Percentiles rank a stretch among this genome's conserved stretches.
Conservation (phyloP, 2,888 invertebrate species). For the Caenorhabditis drosophilae region DNA sequence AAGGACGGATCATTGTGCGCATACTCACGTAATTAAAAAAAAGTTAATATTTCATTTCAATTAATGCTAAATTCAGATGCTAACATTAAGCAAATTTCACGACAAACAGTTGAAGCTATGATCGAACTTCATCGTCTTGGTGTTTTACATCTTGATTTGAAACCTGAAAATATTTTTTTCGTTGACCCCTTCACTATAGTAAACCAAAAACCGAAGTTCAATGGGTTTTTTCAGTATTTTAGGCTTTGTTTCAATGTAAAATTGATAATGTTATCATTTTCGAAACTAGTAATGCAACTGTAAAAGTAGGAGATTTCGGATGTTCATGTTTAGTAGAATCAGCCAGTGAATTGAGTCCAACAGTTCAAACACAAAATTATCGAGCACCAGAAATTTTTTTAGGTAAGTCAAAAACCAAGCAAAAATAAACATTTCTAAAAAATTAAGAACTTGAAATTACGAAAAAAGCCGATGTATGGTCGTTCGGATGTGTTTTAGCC, state of each 20-base stretch:
- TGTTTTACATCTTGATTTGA: constrained; percentile 16
- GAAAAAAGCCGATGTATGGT: constrained; percentile 23
- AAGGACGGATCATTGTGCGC: not conserved
- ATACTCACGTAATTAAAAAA: not conserved
- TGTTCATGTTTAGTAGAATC: constrained; percentile 2
- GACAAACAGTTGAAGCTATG: constrained; percentile 4
- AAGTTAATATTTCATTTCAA: not conserved
- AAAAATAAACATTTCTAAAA: not conserved
- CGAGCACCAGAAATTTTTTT: constrained; percentile 19
- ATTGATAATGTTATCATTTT: not conserved
- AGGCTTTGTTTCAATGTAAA: not conserved
- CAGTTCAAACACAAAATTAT: constrained; percentile 24
- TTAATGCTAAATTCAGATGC: not conserved
- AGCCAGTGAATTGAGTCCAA: not conserved
- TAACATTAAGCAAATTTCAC: constrained; percentile 2
- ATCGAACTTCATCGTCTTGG: not conserved
- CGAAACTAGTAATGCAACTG: not conserved
- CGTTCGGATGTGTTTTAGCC: constrained; percentile 10
- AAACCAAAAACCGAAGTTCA: not conserved
- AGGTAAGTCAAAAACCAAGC: constrained; percentile 8
- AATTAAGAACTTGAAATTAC: not conserved
- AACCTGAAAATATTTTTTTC: constrained; percentile 23
- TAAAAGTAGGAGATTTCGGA: constrained; percentile 13
- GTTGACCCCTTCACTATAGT: not conserved
- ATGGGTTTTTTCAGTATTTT: not conserved